phyloP scores from a whole-genome alignment of 1,140 invertebrate genomes.

The Ips typographus region DNA sequence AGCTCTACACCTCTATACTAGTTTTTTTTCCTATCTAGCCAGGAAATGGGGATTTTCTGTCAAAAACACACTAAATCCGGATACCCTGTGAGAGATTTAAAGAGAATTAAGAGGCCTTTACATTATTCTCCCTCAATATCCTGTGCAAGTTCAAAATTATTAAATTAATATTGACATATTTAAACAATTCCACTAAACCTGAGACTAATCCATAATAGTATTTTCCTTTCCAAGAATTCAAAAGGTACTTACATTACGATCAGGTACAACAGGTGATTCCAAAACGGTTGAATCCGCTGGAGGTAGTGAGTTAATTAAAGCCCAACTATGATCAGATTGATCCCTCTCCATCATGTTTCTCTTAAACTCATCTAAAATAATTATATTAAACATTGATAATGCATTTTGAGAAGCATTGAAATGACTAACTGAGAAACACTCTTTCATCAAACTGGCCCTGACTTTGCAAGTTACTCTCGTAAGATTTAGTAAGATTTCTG shows the following conservation, averaged over 20 bases:
- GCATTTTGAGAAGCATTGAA: not conserved
- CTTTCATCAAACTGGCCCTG: constrained; percentile 96
- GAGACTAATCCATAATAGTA: too few relatives aligned
- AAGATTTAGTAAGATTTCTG: constrained; percentile 82
- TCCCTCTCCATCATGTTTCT: constrained; percentile 42
- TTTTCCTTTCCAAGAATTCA: not conserved
- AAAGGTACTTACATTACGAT: not conserved
- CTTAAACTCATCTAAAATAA: constrained; percentile 43
- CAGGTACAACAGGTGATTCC: constrained; percentile 33
- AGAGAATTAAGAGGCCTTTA: too few relatives aligned
- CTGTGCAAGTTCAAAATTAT: too few relatives aligned
- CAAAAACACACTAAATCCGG: too few relatives aligned
- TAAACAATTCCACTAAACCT: too few relatives aligned
- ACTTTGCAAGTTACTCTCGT: constrained; percentile 89
- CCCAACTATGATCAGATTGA: constrained; percentile 28
- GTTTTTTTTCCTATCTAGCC: too few relatives aligned
- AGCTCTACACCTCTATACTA: too few relatives aligned
- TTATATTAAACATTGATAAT: not conserved
- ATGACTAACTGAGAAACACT: constrained; percentile 76
- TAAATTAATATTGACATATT: too few relatives aligned
- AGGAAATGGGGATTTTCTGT: too few relatives aligned
- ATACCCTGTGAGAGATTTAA: too few relatives aligned
- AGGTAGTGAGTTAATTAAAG: constrained; percentile 28
- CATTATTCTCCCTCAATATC: too few relatives aligned
- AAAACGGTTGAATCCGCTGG: constrained; percentile 32